Evolutionary conservation across 2,888 invertebrate genomes (phyloP), one percentile per base, ranked within the genome.

Genomic region (Xanthia togata): DNA sequence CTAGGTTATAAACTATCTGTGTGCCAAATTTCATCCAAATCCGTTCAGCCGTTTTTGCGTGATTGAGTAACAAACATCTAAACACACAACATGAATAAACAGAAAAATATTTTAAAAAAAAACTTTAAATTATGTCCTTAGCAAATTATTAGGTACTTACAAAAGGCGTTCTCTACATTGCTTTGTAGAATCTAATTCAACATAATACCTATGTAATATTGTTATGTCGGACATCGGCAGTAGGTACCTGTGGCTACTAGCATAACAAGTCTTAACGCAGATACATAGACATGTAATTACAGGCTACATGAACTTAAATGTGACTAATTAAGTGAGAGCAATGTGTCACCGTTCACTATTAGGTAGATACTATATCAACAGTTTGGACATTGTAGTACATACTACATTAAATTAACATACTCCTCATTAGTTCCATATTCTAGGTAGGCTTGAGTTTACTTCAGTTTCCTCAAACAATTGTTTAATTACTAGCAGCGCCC

Each of bases 261-360:
- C 35, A 70, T n/a, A 5, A 47, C 20, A 23, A 2, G 11, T 62
- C 9, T 55, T 23, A 23, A 57, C 20, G 5, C 31, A 35, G 4
- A 38, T 47, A 50, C 17, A 41, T 63, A 59, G 23, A 5, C 11
- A 74, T 38, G 26, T 70, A 31, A 67, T 62, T 67, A 55, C 47
- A 35, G n/a, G 55, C 4, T 31, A 47, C 68, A 76, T 64, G 63
- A 44, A 50, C 55, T 12, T 41, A 60, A 50, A 63, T 62, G 47
- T 68, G n/a, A 44, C 55, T 74, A 79, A 80, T 69, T 70, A 70
- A 26, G 44, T 55, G 23, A 55, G 23, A 79, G 59, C 38, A 31
- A 63, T 64, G 14, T 70, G 26, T 74, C 73, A 69, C 73, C 50
- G 26, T 26, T 2, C 20, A 41, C 38, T 79, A 65, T 31, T 69